Base-by-base conservation (phyloP, 2,113 vertebrate species). In the Amazona guildingii region DNA sequence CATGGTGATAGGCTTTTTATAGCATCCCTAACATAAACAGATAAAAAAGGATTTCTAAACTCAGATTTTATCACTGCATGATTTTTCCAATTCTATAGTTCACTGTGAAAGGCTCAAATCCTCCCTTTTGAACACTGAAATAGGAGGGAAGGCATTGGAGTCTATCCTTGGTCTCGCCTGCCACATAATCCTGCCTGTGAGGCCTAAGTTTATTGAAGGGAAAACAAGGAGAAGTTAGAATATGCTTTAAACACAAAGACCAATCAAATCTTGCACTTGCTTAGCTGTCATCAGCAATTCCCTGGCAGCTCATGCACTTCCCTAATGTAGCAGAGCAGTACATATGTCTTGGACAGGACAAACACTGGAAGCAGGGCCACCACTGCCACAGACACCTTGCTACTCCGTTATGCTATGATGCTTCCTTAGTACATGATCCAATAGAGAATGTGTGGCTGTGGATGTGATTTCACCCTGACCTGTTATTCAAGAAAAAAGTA, bases 1-100 rank as follows among this genome's bases (percentile, higher is more conserved):
- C 92, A 94, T 95, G 83, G 92, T 90, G 94, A 97, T 91, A 70
- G 13, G 84, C 81, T 96, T 96, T 97, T 94, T 95, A 96, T 85
- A 96, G 93, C 52, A 87, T 21, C 86, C 62, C 82, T 75, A 68
- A 51, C 82, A 88, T 78, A 92, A 94, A 90, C 74, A 76, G 88
- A 91, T 27, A 80, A 92, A 74, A 59, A 69, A 8, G 68, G 15
- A 19, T 64, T 73, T 44, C 79, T 37, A 35, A 92, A 57, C 61
- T 41, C 80, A 27, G 64, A 12, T 61, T 76, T 67, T 48, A 64
- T 11, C 74, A 18, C 9, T 37, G n/a, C 59, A 27, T 49, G n/a
- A 21, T 79, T 62, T 75, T 69, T 44, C 35, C 41, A 2, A 1
- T 37, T 66, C 44, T 62, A 16, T 19, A 59, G 31, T 3, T 44